Evolutionary conservation across 2,888 invertebrate genomes (phyloP).

Genomic region (Melieria omissa): DNA sequence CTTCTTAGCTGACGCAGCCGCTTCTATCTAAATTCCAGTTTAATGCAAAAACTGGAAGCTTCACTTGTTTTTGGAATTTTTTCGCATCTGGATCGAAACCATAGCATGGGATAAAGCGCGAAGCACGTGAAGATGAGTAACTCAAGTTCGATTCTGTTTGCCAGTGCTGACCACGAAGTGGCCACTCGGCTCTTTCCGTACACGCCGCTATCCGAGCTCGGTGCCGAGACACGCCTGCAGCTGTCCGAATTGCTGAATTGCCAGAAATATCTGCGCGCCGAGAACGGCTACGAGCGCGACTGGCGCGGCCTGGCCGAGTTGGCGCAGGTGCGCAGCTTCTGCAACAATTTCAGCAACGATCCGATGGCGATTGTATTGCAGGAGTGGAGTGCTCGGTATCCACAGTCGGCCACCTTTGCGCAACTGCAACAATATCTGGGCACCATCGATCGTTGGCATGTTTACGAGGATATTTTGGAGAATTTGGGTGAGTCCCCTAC

Average conservation of each 20-base stretch:
- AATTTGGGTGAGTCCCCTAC: slow-evolving; percentile 68
- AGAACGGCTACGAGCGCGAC: slow-evolving; percentile 74
- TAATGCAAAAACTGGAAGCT: no score
- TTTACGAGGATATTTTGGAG: slow-evolving; percentile 74
- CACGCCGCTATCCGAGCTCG: slow-evolving; percentile 68
- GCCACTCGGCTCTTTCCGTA: slow-evolving; percentile 49
- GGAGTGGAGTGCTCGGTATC: slow-evolving; percentile 68
- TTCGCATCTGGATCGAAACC: no score
- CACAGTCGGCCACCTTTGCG: slow-evolving; percentile 70
- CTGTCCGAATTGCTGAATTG: slow-evolving; percentile 75
- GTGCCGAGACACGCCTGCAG: slow-evolving; percentile 65
- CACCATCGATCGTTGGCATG: slow-evolving; percentile 80
- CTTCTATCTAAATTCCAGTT: no score
- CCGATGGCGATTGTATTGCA: slow-evolving; percentile 73
- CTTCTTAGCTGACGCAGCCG: no score
- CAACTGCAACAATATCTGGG: slow-evolving; percentile 73
- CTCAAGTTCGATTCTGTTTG: no score
- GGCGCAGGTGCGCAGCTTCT: slow-evolving; percentile 53
- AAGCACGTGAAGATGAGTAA: no score
- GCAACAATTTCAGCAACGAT: slow-evolving; percentile 63
- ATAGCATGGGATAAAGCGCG: no score
- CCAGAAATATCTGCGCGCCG: slow-evolving; percentile 73
- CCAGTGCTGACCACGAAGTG: no score
- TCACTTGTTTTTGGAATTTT: no score
- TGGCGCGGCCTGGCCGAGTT: slow-evolving; percentile 82